These are phyloP conservation scores for Brevimyrus niger DNA, from an alignment of 2,113 vertebrate genomes.

Conservation along the genomic window DNA sequence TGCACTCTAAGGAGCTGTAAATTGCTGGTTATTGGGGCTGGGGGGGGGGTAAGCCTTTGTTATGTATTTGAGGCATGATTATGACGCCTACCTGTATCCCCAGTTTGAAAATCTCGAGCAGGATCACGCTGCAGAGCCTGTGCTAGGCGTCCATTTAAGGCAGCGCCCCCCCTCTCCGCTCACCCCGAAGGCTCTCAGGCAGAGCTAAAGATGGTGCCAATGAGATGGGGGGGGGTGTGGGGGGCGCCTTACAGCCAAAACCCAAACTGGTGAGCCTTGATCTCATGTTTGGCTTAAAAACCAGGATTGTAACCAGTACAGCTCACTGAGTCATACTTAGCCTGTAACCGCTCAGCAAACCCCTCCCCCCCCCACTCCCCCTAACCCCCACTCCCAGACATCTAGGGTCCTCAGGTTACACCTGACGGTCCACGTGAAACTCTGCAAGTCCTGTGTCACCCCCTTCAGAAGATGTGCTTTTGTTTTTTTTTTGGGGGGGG, in stretches of 20 bases:
- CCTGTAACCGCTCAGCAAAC: background rate
- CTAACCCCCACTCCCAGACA: background rate
- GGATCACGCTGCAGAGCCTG: slow-evolving; percentile 12
- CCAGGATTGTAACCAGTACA: background rate
- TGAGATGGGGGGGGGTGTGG: slow-evolving; percentile 12
- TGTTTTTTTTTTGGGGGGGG: background rate
- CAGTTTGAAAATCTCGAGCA: background rate
- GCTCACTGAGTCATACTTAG: slow-evolving; percentile 6
- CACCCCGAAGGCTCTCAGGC: slow-evolving; percentile 26
- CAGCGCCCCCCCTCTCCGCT: slow-evolving; percentile 27
- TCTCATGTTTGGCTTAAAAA: slow-evolving; percentile 34
- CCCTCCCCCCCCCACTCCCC: background rate
- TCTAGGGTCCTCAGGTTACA: background rate
- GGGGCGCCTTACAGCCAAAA: background rate
- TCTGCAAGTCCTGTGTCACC: background rate
- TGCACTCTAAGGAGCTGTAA: background rate
- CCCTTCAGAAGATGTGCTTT: background rate
- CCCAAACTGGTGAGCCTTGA: slow-evolving; percentile 32
- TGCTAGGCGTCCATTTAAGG: slow-evolving; percentile 44
- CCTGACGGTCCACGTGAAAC: background rate
- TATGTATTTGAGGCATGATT: background rate
- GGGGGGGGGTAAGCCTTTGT: background rate
- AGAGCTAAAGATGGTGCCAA: slow-evolving; percentile 38
- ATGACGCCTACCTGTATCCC: background rate
- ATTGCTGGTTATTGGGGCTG: background rate